These are phyloP conservation scores for Pachliopta kotzebuea DNA, from an alignment of 2,888 invertebrate species.

Conservation along the genomic window DNA sequence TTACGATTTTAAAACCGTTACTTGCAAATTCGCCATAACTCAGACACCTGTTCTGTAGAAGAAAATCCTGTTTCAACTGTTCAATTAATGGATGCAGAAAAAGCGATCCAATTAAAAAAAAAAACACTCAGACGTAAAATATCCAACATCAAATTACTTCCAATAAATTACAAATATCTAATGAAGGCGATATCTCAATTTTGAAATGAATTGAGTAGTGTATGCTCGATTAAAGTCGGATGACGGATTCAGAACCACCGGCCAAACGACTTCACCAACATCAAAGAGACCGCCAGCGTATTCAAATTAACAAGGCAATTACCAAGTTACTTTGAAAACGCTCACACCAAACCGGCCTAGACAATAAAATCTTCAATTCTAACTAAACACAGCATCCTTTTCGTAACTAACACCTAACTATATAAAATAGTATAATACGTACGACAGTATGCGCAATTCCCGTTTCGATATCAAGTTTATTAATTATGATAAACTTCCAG, in stretches of 20 bases:
- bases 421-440: neutral
- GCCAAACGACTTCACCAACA: slow-evolving; percentile 58
- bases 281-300: slow-evolving; percentile 66
- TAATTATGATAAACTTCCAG: slow-evolving; percentile 21
- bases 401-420: neutral
- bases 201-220: slow-evolving; percentile 54
- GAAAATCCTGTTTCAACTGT: slow-evolving; percentile 24
- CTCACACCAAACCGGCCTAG: slow-evolving; percentile 46
- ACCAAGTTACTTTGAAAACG: slow-evolving; percentile 63
- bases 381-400: slow-evolving; percentile 33
- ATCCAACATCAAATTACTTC: slow-evolving; percentile 41
- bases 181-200: slow-evolving; percentile 61
- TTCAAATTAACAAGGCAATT: slow-evolving; percentile 76
- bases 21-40: slow-evolving; percentile 24
- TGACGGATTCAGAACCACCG: slow-evolving; percentile 62
- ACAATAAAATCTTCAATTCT: slow-evolving; percentile 55
- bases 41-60: slow-evolving; percentile 21
- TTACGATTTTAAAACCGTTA: slow-evolving; percentile 19
- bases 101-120: slow-evolving; percentile 52
- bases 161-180: slow-evolving; percentile 65
- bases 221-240: slow-evolving; percentile 48
- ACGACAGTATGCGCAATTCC: neutral
- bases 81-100: slow-evolving; percentile 33
- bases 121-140: slow-evolving; percentile 44
- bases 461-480: slow-evolving; percentile 10